A percentile compares a stretch with the other conserved stretches of the same genome.
phyloP scores from a whole-genome alignment of 2,113 vertebrate species.

The Piprites chloris region DNA sequence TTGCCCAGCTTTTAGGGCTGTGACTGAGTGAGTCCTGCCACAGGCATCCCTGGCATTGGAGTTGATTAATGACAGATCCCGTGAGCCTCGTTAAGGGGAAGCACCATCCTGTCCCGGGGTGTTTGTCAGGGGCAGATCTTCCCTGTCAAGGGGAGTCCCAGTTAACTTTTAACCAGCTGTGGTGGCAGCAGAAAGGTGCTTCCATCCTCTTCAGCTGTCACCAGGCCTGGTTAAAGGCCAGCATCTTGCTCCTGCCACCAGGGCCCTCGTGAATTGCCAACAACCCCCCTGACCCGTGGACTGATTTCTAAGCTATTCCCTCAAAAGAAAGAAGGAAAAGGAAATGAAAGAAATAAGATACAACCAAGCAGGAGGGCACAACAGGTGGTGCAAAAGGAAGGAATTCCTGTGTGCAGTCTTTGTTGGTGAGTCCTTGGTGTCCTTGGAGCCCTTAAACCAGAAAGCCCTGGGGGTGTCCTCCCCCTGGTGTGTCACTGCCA shows the following conservation, averaged over 20 bases:
- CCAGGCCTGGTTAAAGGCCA: neutral
- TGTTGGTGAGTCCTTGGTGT: neutral
- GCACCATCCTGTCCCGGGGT: neutral
- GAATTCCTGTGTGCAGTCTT: neutral
- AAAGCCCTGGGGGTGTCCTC: neutral
- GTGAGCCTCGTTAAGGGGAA: neutral
- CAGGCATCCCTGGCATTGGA: neutral
- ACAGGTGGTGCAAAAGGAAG: neutral
- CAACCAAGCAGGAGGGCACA: neutral
- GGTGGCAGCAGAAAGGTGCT: neutral
- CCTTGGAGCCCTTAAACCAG: neutral
- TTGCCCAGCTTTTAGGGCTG: neutral
- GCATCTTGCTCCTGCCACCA: neutral
- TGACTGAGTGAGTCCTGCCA: neutral
- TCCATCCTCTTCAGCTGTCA: neutral
- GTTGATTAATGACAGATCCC: neutral
- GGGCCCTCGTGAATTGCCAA: neutral
- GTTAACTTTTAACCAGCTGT: neutral
- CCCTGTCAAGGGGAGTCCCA: neutral
- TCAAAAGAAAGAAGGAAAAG: neutral
- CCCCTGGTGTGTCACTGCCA: neutral
- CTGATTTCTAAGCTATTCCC: neutral
- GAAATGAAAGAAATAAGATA: neutral
- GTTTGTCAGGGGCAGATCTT: neutral
- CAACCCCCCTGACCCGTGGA: neutral